Evolutionary conservation across 2,113 vertebrate species (phyloP).

Genomic region (Zosterops borbonicus): DNA sequence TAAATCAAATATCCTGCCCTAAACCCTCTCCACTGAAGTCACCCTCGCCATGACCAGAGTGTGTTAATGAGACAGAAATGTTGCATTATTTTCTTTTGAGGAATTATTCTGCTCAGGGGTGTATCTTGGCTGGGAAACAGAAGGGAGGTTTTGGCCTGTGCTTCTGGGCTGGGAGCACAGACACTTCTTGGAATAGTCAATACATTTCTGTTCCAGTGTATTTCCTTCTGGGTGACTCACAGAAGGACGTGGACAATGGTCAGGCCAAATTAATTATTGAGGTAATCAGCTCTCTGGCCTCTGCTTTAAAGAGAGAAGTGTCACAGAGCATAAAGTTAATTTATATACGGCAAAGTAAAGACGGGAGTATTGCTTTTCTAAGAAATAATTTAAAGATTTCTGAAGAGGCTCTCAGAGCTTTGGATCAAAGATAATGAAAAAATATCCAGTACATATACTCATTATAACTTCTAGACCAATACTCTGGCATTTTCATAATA

Average conservation of each 20-base stretch:
- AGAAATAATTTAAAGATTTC: neutral
- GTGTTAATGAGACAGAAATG: neutral
- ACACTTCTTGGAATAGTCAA: neutral
- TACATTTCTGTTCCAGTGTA: neutral
- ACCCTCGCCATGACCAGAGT: neutral
- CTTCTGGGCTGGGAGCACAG: rapidly evolving
- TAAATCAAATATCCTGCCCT: neutral
- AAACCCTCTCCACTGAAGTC: neutral
- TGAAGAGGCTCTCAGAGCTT: neutral
- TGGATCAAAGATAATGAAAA: neutral
- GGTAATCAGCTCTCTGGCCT: neutral
- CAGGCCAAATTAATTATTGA: neutral
- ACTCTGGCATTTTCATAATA: neutral
- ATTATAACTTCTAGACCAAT: neutral
- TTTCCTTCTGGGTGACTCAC: neutral
- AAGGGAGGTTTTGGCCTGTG: neutral
- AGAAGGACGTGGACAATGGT: neutral
- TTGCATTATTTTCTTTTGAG: neutral
- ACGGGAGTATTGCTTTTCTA: neutral
- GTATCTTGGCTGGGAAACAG: neutral
- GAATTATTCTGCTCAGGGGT: neutral
- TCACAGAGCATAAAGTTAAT: neutral
- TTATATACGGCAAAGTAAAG: neutral
- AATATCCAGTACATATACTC: neutral
- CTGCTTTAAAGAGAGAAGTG: neutral